These are phyloP conservation scores for Hypolimnas misippus DNA, from an alignment of 2,888 invertebrate genomes.

Conservation along the genomic window DNA sequence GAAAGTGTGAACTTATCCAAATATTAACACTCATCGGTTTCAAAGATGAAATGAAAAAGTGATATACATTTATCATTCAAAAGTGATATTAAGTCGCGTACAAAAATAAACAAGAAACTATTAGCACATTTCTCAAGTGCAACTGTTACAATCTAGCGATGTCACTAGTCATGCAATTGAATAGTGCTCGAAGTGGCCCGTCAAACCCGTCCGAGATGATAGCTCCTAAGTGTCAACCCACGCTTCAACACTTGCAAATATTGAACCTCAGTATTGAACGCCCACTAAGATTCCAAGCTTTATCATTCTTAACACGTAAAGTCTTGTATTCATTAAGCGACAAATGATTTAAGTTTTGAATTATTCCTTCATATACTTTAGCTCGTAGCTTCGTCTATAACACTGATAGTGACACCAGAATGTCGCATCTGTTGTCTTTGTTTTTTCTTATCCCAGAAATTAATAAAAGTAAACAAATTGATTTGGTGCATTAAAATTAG, in stretches of 20 bases:
- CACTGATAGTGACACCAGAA: too few relatives aligned
- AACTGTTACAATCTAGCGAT: slow-evolving; percentile 32
- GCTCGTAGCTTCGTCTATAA: too few relatives aligned
- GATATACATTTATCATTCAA: slow-evolving; percentile 8
- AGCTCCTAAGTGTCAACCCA: slow-evolving; percentile 44
- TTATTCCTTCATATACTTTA: too few relatives aligned
- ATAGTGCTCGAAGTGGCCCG: slow-evolving; percentile 48
- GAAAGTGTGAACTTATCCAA: not conserved
- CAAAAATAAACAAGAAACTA: slow-evolving; percentile 32
- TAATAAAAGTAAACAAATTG: too few relatives aligned
- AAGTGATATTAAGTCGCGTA: slow-evolving; percentile 13
- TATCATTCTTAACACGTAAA: slow-evolving; percentile 31
- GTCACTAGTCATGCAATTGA: slow-evolving; percentile 43
- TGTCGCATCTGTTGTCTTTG: too few relatives aligned
- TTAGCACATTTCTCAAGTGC: slow-evolving; percentile 35
- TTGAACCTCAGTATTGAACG: slow-evolving; percentile 37
- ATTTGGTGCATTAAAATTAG: too few relatives aligned
- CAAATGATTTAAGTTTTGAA: slow-evolving; percentile 8
- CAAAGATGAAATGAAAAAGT: not conserved
- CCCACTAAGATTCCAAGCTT: slow-evolving; percentile 36
- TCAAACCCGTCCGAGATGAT: slow-evolving; percentile 43
- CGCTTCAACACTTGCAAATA: slow-evolving; percentile 47
- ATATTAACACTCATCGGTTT: not conserved
- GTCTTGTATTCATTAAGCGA: slow-evolving; percentile 20
- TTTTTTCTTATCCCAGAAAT: too few relatives aligned